Conservation (phyloP, 2,888 invertebrate species). For the Lepidonotus clava region DNA sequence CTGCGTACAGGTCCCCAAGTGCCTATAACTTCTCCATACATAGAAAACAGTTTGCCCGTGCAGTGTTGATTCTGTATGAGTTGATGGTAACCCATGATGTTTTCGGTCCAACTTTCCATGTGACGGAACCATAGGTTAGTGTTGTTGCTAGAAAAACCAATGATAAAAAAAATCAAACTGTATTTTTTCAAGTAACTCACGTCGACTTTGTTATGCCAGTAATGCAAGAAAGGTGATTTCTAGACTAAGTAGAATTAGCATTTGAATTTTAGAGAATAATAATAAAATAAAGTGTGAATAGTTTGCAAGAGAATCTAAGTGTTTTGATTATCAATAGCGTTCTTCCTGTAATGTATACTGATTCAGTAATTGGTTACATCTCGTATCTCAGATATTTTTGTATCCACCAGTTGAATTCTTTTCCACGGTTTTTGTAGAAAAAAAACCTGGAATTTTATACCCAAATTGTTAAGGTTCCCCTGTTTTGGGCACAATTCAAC, state of each 20-base stretch:
- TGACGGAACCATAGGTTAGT: background rate
- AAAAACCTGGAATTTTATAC: background rate
- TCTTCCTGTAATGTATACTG: background rate
- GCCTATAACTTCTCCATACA: background rate
- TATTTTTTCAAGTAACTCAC: slow-evolving; percentile 16
- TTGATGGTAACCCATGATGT: background rate
- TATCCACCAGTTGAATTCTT: background rate
- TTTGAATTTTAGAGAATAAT: background rate
- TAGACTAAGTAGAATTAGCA: background rate
- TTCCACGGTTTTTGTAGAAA: background rate
- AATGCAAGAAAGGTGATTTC: background rate
- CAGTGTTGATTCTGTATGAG: background rate
- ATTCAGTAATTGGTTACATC: background rate
- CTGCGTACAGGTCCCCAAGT: slow-evolving; percentile 1
- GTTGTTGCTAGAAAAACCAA: background rate
- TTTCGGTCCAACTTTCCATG: background rate
- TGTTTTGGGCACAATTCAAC: too few relatives aligned
- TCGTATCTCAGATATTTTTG: slow-evolving; percentile 7
- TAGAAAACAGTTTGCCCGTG: background rate
- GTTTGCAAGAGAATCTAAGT: slow-evolving; percentile 5
- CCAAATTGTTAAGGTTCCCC: too few relatives aligned
- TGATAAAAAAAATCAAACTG: background rate
- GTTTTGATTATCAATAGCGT: background rate
- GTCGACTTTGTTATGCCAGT: background rate
- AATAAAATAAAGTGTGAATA: background rate